phyloP scores from a whole-genome alignment of 2,113 vertebrate genomes.

The Montifringilla adamsi region DNA sequence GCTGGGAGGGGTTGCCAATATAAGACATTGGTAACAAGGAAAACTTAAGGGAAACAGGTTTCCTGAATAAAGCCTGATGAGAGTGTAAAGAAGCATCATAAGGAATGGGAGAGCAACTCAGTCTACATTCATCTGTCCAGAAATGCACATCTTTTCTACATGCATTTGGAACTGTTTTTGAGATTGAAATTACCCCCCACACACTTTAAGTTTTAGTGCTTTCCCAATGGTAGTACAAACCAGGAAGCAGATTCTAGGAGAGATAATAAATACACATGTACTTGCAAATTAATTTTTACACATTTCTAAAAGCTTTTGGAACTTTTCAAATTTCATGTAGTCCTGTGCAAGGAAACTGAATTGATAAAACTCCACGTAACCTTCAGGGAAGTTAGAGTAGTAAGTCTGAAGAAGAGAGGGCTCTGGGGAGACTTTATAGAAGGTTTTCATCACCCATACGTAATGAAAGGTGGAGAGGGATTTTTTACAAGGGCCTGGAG shows the following conservation, averaged over 20 bases:
- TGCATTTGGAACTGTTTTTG: neutral
- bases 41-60: neutral
- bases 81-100: neutral
- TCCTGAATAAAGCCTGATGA: neutral
- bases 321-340: neutral
- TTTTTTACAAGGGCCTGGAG: neutral
- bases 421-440: neutral
- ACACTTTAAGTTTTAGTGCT: neutral
- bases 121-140: neutral
- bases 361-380: neutral
- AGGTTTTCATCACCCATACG: neutral
- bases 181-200: neutral
- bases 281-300: neutral
- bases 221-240: neutral
- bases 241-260: neutral
- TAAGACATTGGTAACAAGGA: neutral
- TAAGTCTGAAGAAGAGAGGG: neutral
- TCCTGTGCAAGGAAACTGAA: neutral
- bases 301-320: neutral
- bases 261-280: neutral
- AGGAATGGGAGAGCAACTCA: neutral
- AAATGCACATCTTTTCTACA: neutral
- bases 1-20: rapidly evolving
- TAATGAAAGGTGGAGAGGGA: neutral
- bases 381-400: neutral